Evolutionary conservation across 2,888 invertebrate species (phyloP), one percentile per base, ranked within the genome.

Genomic region (Caenorhabditis imperialis): DNA sequence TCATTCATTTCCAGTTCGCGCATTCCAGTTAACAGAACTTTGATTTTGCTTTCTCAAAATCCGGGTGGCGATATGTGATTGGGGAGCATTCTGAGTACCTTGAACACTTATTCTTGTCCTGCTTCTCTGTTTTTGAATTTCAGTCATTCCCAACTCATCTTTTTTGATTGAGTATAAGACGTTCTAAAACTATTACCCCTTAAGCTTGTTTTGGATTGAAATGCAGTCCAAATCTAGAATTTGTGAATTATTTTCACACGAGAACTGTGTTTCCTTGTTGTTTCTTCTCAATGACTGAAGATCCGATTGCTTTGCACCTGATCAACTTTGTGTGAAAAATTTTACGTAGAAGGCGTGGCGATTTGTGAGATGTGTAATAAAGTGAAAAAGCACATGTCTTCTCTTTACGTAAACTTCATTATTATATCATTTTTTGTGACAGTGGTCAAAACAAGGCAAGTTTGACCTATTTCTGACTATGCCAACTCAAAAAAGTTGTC

Each of bases 201-300:
- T 54, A 62, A 62, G 53, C 47, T 45, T 63, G 63, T 63, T 63
- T 63, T 54, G 37, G 33, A 20, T 51, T 23, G 0, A 10, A 33
- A 30, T 48, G 16, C 30, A 40, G 27, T n/a, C n/a, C 10, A 35
- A 30, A 37, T 61, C 50, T 50, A 61, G 50, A 50, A 50, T 61
- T 61, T 18, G 14, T 44, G 38, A 5, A 37, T 37, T 8, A n/a
- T 3, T 3, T 37, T 12, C 37, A n/a, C 37, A 37, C 14, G 37
- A 37, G 12, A n/a, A 37, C 37, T 37, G 12, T 3, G 12, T 37
- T 37, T 37, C 10, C 33, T 37, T 8, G 3, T 8, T 37, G 12
- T 37, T 16, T 3, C 37, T 37, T 6, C n/a, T 16, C n/a, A 3
- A n/a, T 8, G 12, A n/a, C 12, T 37, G 14, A 37, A 37, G 7